These are phyloP conservation scores for Xanthorhoe spadicearia DNA, from an alignment of 2,888 invertebrate species.

Conservation along the genomic window DNA sequence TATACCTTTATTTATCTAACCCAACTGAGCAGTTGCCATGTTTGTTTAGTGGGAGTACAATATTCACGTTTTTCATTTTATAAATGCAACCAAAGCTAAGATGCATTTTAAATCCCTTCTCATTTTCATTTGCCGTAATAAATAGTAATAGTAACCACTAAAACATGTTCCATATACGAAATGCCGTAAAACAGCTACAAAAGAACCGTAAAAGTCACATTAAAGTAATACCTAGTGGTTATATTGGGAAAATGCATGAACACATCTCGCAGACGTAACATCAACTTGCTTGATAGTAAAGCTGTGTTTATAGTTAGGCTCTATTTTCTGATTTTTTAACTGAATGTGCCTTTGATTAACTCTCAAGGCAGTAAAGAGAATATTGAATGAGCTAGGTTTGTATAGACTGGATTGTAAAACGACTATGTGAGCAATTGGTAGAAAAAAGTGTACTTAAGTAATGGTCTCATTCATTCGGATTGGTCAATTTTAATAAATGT, in stretches of 20 bases:
- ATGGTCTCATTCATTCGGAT: too few relatives aligned
- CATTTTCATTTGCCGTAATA: constrained; percentile 8
- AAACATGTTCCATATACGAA: constrained; percentile 19
- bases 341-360: too few relatives aligned
- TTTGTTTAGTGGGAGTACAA: too few relatives aligned
- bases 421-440: too few relatives aligned
- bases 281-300: not conserved
- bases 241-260: constrained; percentile 34
- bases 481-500: too few relatives aligned
- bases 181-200: constrained; percentile 32
- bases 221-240: constrained; percentile 29
- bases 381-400: too few relatives aligned
- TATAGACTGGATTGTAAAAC: too few relatives aligned
- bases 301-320: constrained; percentile 1
- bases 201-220: constrained; percentile 36
- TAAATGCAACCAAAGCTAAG: not conserved
- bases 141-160: constrained; percentile 15
- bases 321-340: not conserved
- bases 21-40: too few relatives aligned
- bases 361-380: too few relatives aligned
- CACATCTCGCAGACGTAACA: not conserved
- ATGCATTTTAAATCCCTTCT: constrained; percentile 11
- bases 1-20: too few relatives aligned
- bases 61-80: too few relatives aligned
- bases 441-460: too few relatives aligned